phyloP scores from a whole-genome alignment of 2,797 vertebrate genomes.

The Lindbergichthys nudifrons region DNA sequence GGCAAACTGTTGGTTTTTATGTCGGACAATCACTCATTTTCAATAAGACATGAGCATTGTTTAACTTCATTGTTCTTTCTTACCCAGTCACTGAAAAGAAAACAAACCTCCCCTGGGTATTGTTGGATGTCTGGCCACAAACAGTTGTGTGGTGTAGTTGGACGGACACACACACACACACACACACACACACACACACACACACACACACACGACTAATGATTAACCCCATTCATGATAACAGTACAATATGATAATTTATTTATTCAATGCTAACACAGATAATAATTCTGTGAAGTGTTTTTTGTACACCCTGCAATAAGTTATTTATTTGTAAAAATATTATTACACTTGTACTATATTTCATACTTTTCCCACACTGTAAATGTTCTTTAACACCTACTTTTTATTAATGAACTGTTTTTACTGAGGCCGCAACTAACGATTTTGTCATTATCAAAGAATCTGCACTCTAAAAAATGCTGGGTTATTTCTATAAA shows the following conservation, averaged over 20 bases:
- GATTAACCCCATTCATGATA: constrained; percentile 47
- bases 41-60: constrained; percentile 20
- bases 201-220: constrained; percentile 5
- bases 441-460: too few relatives aligned
- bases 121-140: constrained; percentile 41
- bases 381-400: neutral
- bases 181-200: constrained; percentile 11
- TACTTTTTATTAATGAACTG: neutral
- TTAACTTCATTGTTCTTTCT: constrained; percentile 50
- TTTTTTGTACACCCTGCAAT: neutral
- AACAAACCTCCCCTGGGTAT: constrained; percentile 21
- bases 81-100: constrained; percentile 17
- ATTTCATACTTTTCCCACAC: neutral
- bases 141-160: constrained; percentile 29
- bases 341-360: neutral
- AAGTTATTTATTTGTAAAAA: neutral
- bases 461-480: too few relatives aligned
- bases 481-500: too few relatives aligned
- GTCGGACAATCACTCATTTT: constrained; percentile 9
- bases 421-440: too few relatives aligned
- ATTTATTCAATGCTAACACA: neutral
- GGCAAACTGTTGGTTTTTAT: neutral
- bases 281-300: neutral
- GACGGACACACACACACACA: constrained; percentile 9
- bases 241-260: constrained; percentile 5